phyloP scores from a whole-genome alignment of 2,888 invertebrate genomes.

The Nemotelus pantherinus region DNA sequence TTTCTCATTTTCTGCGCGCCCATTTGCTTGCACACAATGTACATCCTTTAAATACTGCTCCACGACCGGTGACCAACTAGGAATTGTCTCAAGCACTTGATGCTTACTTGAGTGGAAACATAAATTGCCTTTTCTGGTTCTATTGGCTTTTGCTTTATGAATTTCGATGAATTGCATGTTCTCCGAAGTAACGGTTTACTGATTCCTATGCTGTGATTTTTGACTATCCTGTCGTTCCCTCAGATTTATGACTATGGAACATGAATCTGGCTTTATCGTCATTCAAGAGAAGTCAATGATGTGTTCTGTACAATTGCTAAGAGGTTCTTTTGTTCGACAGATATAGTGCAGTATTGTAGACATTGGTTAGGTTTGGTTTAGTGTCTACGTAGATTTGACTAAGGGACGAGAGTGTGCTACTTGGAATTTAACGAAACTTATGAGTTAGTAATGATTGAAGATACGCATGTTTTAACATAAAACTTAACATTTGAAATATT shows the following conservation, averaged over 20 bases:
- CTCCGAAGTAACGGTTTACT: conserved; percentile 18
- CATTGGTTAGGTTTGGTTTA: too few relatives aligned
- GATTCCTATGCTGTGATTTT: conserved; percentile 6
- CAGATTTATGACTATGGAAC: conserved; percentile 25
- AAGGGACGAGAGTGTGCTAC: too few relatives aligned
- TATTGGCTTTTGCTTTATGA: conserved; percentile 48
- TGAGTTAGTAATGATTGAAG: too few relatives aligned
- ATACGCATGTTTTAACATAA: too few relatives aligned
- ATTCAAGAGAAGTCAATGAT: background rate
- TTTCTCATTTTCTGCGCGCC: too few relatives aligned
- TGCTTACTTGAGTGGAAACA: conserved; percentile 48
- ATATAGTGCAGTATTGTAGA: too few relatives aligned
- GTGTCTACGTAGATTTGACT: too few relatives aligned
- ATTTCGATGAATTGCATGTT: conserved; percentile 45
- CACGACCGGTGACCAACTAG: background rate
- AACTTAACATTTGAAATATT: too few relatives aligned
- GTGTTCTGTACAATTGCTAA: conserved; percentile 42
- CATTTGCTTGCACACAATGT: too few relatives aligned
- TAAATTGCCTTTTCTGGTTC: conserved; percentile 46
- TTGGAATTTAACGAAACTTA: too few relatives aligned
- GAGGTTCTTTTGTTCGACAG: background rate
- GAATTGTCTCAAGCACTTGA: conserved; percentile 22
- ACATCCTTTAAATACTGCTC: too few relatives aligned
- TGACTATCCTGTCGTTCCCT: conserved; percentile 7
- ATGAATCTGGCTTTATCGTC: background rate